Conservation (phyloP, 2,797 vertebrate species). For the Sebastolobus alascanus region DNA sequence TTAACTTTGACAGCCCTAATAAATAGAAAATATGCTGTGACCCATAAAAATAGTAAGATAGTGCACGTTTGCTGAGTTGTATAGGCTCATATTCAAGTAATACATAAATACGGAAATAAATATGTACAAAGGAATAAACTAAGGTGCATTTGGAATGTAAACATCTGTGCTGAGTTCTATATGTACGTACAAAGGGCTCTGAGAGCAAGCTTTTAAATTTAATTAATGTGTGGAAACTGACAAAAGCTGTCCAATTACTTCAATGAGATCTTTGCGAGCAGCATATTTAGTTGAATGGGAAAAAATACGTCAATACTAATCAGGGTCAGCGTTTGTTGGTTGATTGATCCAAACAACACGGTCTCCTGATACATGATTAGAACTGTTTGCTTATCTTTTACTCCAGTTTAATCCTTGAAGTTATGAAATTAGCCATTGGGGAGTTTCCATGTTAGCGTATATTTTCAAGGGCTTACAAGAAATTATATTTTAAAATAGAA, state of each 20-base stretch:
- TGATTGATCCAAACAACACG: conserved; percentile 18
- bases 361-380: conserved; percentile 29
- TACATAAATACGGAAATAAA: no score
- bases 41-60: no score
- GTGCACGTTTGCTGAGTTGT: no score
- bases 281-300: conserved; percentile 14
- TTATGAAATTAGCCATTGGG: not conserved
- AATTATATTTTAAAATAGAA: conserved; percentile 8
- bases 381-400: conserved; percentile 12
- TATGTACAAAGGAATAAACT: no score
- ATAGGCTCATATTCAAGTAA: no score
- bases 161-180: no score
- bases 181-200: not conserved
- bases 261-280: conserved; percentile 4
- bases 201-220: conserved; percentile 19
- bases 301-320: conserved; percentile 18
- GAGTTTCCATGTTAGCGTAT: not conserved
- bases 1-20: no score
- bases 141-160: no score
- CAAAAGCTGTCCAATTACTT: conserved; percentile 27
- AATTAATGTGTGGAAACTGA: conserved; percentile 31
- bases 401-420: conserved; percentile 21
- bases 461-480: conserved; percentile 1
- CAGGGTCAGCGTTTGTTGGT: conserved; percentile 31
- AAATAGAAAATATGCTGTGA: no score